Base-by-base conservation (phyloP, 2,113 vertebrate species). In the Nanorana parkeri region DNA sequence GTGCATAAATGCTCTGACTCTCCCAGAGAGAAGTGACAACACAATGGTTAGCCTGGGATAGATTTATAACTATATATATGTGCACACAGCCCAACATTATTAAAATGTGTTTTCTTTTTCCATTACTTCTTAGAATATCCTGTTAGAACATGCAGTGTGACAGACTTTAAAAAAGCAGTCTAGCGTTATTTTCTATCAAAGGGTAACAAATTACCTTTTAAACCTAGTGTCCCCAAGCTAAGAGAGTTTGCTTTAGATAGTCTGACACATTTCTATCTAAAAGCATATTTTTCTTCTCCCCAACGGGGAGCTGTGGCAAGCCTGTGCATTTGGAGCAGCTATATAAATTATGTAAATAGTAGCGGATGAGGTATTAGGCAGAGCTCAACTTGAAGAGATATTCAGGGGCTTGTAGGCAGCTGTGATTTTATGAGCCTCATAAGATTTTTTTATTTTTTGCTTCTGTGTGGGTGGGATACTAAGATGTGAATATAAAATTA, bases 331-430 rank as follows among this genome's bases (percentile, higher is more conserved):
- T 32, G 32, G 71, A 82, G 63, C 47, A 66, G 61, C 80, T 82
- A 74, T 82, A 75, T 82, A 82, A 82, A 82, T 82, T 67, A 82
- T 82, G 80, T 67, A 82, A 82, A 82, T 82, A 82, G 61, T 56
- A 75, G 61, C 23, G 47, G 28, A 82, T 75, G 69, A 82, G 80
- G 69, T 82, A 75, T 82, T 82, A 75, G 61, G 51, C 61, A 75
- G 29, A 56, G 80, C 21, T 67, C 3, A 47, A 81, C 47, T 67
- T 75, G n/a, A 65, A 65, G 58, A 73, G 69, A 82, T 63, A 75
- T 75, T 75, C 71, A 58, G 68, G 20, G 80, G 26, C 36, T 82
- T 82, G 63, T 67, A 82, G 80, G 69, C 69, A 82, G 71, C 80
- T 82, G 69, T 68, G 80, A 63, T 67, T 75, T 82, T 74, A 67